A percentile compares a stretch with the other conserved stretches of the same genome.
Conservation (phyloP, 2,113 vertebrate species). For the Tragelaphus scriptus region DNA sequence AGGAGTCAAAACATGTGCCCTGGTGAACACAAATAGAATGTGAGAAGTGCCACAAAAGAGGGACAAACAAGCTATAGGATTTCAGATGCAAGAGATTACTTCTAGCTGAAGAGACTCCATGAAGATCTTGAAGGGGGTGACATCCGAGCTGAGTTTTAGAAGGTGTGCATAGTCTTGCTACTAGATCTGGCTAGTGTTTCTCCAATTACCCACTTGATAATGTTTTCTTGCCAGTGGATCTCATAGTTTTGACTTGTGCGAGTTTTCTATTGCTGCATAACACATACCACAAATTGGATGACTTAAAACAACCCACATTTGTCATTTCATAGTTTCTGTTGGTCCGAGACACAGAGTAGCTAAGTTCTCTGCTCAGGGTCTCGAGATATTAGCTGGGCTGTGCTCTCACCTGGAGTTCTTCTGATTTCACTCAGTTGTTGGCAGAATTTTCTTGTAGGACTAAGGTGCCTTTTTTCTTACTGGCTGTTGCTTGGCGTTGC, state of each 20-base stretch:
- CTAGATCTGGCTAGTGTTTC: neutral
- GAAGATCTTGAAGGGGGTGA: neutral
- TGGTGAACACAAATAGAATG: neutral
- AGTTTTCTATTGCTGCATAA: neutral
- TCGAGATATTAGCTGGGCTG: neutral
- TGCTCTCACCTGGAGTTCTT: neutral
- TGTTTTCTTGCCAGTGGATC: neutral
- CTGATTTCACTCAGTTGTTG: neutral
- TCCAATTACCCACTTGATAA: conserved; percentile 35
- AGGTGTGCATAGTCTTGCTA: neutral
- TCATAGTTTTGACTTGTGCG: neutral
- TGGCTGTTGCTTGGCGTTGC: neutral
- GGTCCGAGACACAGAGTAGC: neutral
- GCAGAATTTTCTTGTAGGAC: neutral
- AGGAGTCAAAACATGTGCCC: neutral
- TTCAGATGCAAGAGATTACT: conserved; percentile 39
- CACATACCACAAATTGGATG: neutral
- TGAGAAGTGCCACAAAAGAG: neutral
- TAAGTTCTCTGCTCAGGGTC: neutral
- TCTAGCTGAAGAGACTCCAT: neutral
- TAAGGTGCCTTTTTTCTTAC: neutral
- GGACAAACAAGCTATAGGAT: conserved; percentile 16
- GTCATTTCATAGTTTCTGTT: neutral
- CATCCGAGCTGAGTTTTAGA: neutral
- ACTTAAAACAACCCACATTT: neutral